Conservation (phyloP, 2,113 vertebrate genomes). For the Vanacampus margaritifer region DNA sequence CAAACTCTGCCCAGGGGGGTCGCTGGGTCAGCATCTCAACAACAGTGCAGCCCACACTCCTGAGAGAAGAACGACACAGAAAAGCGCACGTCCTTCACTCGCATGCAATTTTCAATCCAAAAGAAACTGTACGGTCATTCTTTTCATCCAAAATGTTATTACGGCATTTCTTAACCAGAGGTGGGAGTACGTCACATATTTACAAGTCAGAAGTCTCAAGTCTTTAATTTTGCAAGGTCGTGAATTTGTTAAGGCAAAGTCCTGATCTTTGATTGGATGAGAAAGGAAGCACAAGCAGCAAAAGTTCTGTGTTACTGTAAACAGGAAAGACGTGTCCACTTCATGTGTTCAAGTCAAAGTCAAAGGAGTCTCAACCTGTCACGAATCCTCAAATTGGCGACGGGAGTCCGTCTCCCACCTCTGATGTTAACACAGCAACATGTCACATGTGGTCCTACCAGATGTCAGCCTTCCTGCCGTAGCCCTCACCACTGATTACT, state of each 20-base stretch:
- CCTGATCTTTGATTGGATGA: too few species aligned
- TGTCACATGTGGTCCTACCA: conserved; percentile 74
- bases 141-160: background rate
- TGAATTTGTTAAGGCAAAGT: too few species aligned
- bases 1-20: conserved; percentile 96
- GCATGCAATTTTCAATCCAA: background rate
- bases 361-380: too few species aligned
- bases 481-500: conserved; percentile 97
- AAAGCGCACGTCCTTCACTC: background rate
- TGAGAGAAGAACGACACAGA: conserved; percentile 44
- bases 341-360: too few species aligned
- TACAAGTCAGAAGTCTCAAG: too few species aligned
- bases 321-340: too few species aligned
- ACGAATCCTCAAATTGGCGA: too few species aligned
- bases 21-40: conserved; percentile 99
- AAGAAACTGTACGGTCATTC: background rate
- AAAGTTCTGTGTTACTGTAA: too few species aligned
- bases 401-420: background rate
- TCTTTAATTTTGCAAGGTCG: too few species aligned
- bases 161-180: background rate
- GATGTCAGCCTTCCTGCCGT: conserved; percentile 96
- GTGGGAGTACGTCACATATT: background rate
- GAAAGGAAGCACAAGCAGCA: too few species aligned
- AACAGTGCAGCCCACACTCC: conserved; percentile 97
- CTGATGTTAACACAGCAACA: background rate